phyloP scores from a whole-genome alignment of 2,113 vertebrate genomes.

The Elephantulus edwardii region DNA sequence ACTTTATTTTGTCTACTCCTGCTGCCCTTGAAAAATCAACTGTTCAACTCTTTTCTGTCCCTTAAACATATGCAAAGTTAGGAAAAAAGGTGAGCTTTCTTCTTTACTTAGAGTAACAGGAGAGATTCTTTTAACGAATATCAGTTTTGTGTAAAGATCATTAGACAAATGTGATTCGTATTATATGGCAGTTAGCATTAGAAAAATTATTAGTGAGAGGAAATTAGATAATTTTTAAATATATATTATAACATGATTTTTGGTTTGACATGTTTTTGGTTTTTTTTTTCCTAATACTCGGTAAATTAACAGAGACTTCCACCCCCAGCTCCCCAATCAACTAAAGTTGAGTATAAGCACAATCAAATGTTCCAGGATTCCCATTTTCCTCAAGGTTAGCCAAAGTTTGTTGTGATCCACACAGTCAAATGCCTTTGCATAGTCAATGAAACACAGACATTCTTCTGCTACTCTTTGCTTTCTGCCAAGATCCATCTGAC shows the following conservation, averaged over 20 bases:
- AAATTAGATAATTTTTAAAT: slow-evolving; percentile 18
- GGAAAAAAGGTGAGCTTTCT: background rate
- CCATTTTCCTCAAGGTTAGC: too few relatives aligned
- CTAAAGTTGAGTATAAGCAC: too few relatives aligned
- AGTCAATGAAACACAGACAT: too few relatives aligned
- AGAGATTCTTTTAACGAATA: background rate
- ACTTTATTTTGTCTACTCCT: too few relatives aligned
- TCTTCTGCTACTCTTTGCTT: too few relatives aligned
- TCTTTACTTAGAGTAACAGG: background rate
- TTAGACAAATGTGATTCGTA: slow-evolving; percentile 17
- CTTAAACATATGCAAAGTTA: slow-evolving; percentile 3
- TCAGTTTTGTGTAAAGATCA: slow-evolving; percentile 18
- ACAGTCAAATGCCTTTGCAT: too few relatives aligned
- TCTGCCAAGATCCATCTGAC: too few relatives aligned
- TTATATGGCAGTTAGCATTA: background rate
- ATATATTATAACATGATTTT: background rate
- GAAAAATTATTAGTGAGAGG: slow-evolving; percentile 20
- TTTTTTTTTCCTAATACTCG: slow-evolving; percentile 15
- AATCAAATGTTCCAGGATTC: too few relatives aligned
- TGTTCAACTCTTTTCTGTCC: too few relatives aligned
- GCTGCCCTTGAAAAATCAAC: too few relatives aligned
- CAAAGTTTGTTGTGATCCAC: too few relatives aligned
- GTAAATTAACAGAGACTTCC: background rate
- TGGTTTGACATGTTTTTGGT: background rate
- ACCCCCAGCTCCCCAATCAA: background rate